Evolutionary conservation across 2,797 vertebrate genomes (phyloP), one percentile per base, ranked within the genome.

Genomic region (Artibeus lituratus): DNA sequence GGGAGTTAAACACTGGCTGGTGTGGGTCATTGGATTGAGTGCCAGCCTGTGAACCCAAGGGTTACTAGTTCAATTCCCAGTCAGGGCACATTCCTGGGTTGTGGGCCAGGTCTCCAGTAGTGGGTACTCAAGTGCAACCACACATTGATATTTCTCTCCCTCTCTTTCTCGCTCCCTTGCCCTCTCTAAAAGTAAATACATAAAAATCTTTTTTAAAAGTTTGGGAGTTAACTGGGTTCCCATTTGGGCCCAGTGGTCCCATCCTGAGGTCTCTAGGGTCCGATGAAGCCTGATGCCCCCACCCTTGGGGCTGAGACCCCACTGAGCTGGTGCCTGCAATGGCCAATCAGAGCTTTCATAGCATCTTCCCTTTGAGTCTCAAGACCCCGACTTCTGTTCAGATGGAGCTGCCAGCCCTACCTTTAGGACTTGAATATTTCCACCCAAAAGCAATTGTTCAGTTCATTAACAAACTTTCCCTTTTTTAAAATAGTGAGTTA

Each of bases 381-480:
- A 39, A 59, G 87, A 83, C 59, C 53, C n/a, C 32, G 42, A 72
- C 67, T 57, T 73, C n/a, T 53, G 87, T 87, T 49, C 51, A n/a
- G 5, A 1, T 24, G n/a, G 49, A 88, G 72, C 21, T 74, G 47
- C 77, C 42, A 84, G 37, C 80, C 62, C 14, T 9, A 51, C 67
- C 5, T 4, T 74, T 82, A 94, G 59, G 35, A 59, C 32, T 87
- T 77, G 32, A 44, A 90, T 77, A 72, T 86, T 51, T n/a, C 87
- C 72, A 16, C 3, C 32, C 32, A 42, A 78, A 35, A 82, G 39
- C 22, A 70, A 32, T 85, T 37, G 65, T 87, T 85, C 62, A 70
- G 70, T 85, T 59, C 76, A 37, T 94, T 96, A 96, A 51, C 37
- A 94, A 82, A 59, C 74, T 67, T 91, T 55, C 59, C 77, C n/a